These are phyloP conservation scores for Colinus virginianus DNA, from an alignment of 2,113 vertebrate genomes.

Conservation along the genomic window DNA sequence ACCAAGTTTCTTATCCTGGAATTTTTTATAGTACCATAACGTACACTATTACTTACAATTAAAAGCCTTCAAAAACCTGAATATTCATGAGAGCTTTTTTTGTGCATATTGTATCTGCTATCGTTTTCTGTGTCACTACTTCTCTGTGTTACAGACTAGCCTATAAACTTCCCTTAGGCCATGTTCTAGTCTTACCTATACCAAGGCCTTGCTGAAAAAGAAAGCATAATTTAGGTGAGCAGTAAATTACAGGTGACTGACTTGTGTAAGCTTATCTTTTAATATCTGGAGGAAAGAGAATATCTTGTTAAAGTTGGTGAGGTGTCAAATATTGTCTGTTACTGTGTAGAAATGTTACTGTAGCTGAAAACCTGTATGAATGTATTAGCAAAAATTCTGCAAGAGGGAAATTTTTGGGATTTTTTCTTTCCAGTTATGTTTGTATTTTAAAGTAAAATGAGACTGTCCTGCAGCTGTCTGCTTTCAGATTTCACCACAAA, in stretches of 20 bases:
- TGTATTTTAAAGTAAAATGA: background rate
- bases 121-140: slow-evolving; percentile 11
- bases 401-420: background rate
- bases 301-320: background rate
- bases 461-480: background rate
- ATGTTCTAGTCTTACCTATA: background rate
- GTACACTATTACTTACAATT: background rate
- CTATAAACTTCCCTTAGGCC: slow-evolving; percentile 11
- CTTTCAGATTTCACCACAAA: background rate
- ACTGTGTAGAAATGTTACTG: background rate
- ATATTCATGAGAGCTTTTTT: slow-evolving; percentile 42
- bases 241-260: background rate
- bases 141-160: slow-evolving; percentile 14
- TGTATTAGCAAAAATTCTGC: background rate
- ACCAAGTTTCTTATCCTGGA: background rate
- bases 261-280: background rate
- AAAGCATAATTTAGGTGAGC: background rate
- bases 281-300: background rate
- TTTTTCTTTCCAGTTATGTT: background rate
- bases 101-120: slow-evolving; percentile 16
- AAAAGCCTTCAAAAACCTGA: background rate
- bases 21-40: background rate
- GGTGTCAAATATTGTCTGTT: background rate
- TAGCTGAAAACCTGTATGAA: background rate
- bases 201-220: background rate